Conservation (phyloP, 2,888 invertebrate species). For the Aphrophora alni region DNA sequence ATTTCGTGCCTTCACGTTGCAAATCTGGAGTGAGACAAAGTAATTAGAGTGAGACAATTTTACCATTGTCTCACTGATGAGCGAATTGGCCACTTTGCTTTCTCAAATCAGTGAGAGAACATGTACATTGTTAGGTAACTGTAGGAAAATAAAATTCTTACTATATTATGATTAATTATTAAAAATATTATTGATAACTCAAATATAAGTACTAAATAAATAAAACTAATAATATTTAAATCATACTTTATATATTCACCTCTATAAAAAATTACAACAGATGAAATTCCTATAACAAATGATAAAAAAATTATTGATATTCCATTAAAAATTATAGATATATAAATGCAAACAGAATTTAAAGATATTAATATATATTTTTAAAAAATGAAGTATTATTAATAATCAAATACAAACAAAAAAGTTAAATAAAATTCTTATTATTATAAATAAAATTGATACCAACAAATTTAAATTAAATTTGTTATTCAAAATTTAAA, state of each 20-base stretch:
- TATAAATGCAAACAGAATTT: not conserved
- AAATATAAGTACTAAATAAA: slow-evolving; percentile 69
- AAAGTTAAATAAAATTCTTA: too few species aligned
- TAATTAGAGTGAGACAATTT: too few species aligned
- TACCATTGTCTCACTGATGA: too few species aligned
- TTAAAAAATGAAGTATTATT: not conserved
- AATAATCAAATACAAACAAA: not conserved
- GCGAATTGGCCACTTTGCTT: too few species aligned
- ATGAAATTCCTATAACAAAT: slow-evolving; percentile 71
- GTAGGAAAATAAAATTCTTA: slow-evolving; percentile 73
- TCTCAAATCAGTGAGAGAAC: too few species aligned
- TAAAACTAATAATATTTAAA: slow-evolving; percentile 67
- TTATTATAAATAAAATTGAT: too few species aligned
- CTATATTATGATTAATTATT: slow-evolving; percentile 72
- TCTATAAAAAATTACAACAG: slow-evolving; percentile 69
- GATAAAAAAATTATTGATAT: slow-evolving; percentile 69
- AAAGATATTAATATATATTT: not conserved
- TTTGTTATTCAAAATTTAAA: not conserved
- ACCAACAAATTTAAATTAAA: not conserved
- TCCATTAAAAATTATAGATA: slow-evolving; percentile 69
- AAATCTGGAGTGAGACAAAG: too few species aligned
- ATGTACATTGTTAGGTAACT: too few species aligned
- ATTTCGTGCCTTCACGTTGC: too few species aligned
- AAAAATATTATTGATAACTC: slow-evolving; percentile 70
- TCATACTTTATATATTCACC: slow-evolving; percentile 67